Evolutionary conservation across 2,888 invertebrate genomes (phyloP).

Genomic region (Bhutanitis thaidina): DNA sequence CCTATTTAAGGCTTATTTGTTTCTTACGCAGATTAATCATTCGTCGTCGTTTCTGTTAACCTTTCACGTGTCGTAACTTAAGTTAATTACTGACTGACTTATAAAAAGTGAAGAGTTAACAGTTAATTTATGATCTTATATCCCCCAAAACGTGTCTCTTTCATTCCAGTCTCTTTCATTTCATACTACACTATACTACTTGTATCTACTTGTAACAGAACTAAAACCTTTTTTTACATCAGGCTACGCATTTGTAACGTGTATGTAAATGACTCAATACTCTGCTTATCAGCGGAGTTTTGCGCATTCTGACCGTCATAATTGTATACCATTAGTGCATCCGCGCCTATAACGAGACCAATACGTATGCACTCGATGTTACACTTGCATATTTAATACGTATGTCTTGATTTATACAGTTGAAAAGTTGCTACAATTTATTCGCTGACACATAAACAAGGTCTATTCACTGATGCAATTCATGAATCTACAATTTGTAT

Average conservation of each 20-base stretch:
- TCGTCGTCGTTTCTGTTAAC: neutral
- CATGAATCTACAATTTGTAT: conserved; percentile 21
- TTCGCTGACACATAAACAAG: conserved; percentile 24
- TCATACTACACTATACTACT: too few species aligned
- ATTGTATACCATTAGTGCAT: conserved; percentile 44
- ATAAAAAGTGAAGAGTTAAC: too few species aligned
- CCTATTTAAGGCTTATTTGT: too few species aligned
- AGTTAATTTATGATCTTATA: neutral
- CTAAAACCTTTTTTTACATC: conserved; percentile 1
- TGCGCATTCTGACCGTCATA: conserved; percentile 39
- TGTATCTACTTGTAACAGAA: too few species aligned
- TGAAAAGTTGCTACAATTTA: conserved; percentile 24
- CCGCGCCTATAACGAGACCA: conserved; percentile 36
- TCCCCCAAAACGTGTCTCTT: too few species aligned
- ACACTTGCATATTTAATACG: conserved; percentile 23
- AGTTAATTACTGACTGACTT: too few species aligned
- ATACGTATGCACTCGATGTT: conserved; percentile 27
- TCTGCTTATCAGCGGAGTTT: conserved; percentile 41
- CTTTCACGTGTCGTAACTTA: too few species aligned
- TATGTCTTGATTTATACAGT: conserved; percentile 27
- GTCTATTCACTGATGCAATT: conserved; percentile 20
- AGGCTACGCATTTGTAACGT: conserved; percentile 20
- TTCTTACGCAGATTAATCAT: too few species aligned
- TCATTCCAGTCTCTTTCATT: neutral
- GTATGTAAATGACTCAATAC: conserved; percentile 49